phyloP scores from a whole-genome alignment of 2,797 vertebrate genomes.

The Champsocephalus esox region DNA sequence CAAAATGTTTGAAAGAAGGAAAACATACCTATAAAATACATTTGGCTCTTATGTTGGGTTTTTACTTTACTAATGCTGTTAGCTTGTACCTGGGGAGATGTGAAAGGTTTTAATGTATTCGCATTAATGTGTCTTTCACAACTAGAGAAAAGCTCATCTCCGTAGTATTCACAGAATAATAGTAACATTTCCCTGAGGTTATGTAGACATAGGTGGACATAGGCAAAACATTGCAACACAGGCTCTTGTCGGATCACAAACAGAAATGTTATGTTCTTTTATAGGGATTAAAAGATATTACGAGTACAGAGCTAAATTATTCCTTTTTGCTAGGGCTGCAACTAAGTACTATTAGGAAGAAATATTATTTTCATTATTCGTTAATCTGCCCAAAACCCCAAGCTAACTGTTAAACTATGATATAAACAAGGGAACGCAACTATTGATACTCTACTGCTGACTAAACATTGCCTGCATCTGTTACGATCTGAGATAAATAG shows the following conservation, averaged over 20 bases:
- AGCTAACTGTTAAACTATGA: not conserved
- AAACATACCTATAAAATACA: not conserved
- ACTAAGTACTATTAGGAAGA: too few relatives aligned
- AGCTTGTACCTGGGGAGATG: conserved; percentile 15
- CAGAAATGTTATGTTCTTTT: not conserved
- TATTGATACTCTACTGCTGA: conserved; percentile 2
- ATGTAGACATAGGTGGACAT: conserved; percentile 1
- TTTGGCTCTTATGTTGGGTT: conserved; percentile 5
- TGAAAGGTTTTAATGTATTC: conserved; percentile 39
- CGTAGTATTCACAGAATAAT: conserved; percentile 9
- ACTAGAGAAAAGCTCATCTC: conserved; percentile 24
- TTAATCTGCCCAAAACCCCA: not conserved
- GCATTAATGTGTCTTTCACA: conserved; percentile 28
- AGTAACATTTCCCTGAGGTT: conserved; percentile 8
- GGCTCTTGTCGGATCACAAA: conserved; percentile 6
- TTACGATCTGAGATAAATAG: conserved; percentile 1
- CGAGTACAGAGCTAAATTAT: not conserved
- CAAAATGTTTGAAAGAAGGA: not conserved
- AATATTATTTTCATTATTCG: not conserved
- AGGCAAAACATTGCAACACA: not conserved
- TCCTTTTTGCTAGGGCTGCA: not conserved
- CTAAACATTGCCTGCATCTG: not conserved
- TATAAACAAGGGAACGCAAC: not conserved
- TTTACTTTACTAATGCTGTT: conserved; percentile 22
- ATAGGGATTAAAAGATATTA: not conserved